Base-by-base conservation (phyloP, 92 coral and sea anemone genomes). In the Montipora capitata region DNA sequence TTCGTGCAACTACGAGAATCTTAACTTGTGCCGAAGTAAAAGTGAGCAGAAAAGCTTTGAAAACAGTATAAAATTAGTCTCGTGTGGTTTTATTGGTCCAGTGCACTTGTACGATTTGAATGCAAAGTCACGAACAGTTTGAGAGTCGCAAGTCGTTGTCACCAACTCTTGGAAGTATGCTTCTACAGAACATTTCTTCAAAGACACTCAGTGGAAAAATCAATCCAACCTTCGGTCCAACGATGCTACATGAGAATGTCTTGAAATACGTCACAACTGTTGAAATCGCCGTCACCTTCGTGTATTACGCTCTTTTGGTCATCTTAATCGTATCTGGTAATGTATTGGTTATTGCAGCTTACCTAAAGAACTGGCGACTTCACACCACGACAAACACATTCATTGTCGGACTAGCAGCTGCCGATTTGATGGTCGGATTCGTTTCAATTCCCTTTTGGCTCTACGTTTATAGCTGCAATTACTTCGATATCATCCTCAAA, bases 401-500 rank as follows among this genome's bases (percentile, higher is more conserved):
- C 65, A 88, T 97, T 3, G 89, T 94, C 17, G 96, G 97, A 62
- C 82, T 97, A 5, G 99, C 99, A 1, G 78, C 96, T 11, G 88
- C 96, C 2, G 99, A 97, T 68, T 81, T 90, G 8, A 73, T 97
- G 80, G 95, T 94, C 10, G 99, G 96, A 2, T 79, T 85, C n/a
- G 75, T 97, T 1, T 94, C 99, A 12, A 85, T 97, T 62, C 99
- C 99, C 3, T 68, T 85, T 6, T 97, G 99, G 99, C 74, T 90
- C 7, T 95, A 97, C 79, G 80, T 88, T 10, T 92, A 88, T 40
- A 81, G 92, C 49, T 81, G 93, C 85, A 81, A 88, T 72, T 83
- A 83, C 73, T 89, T 72, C 18, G 15, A 74, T 3, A 15, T 41
- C 27, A 68, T 45, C 9, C 79, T 88, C 11, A 92, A 92, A 45